Percentiles rank a stretch among this genome's conserved stretches.
Evolutionary conservation across 2,797 vertebrate species (phyloP).

Genomic region (Allobates femoralis): DNA sequence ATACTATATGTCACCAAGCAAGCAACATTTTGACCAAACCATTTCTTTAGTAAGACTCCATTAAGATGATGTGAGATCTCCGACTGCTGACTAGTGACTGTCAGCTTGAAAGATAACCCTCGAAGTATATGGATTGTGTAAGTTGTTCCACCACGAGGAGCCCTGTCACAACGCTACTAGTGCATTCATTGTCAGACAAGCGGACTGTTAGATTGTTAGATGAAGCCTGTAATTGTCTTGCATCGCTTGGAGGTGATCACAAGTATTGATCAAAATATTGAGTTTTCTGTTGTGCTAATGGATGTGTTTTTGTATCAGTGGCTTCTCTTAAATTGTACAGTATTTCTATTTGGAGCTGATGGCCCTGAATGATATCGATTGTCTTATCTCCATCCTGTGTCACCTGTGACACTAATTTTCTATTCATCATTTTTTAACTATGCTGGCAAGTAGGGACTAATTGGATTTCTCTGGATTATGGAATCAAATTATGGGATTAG

Average conservation of each 20-base stretch:
- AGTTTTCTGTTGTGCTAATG: constrained; percentile 60
- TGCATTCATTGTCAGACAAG: constrained; percentile 25
- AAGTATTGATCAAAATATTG: constrained; percentile 59
- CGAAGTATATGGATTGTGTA: constrained; percentile 17
- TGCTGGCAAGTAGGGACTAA: constrained; percentile 21
- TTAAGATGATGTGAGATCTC: background rate
- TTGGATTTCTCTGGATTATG: constrained; percentile 49
- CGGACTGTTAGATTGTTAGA: constrained; percentile 57
- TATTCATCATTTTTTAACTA: constrained; percentile 24
- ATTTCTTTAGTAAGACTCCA: background rate
- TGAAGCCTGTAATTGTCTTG: constrained; percentile 52
- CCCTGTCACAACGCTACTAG: constrained; percentile 35
- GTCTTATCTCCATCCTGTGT: constrained; percentile 29
- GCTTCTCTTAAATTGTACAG: constrained; percentile 48
- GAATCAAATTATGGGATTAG: constrained; percentile 30
- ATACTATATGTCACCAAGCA: background rate
- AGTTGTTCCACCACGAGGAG: constrained; percentile 17
- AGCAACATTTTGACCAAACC: background rate
- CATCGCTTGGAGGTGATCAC: constrained; percentile 51
- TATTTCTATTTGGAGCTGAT: constrained; percentile 44
- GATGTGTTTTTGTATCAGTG: constrained; percentile 49
- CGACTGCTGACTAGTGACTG: background rate
- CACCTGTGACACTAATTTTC: constrained; percentile 45
- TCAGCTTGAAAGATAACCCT: constrained; percentile 9
- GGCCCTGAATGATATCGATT: constrained; percentile 46